A percentile compares a stretch with the other conserved stretches of the same genome.
These are phyloP conservation scores for Hippocampus guttulatus DNA, from an alignment of 2,113 vertebrate genomes.

Conservation along the genomic window DNA sequence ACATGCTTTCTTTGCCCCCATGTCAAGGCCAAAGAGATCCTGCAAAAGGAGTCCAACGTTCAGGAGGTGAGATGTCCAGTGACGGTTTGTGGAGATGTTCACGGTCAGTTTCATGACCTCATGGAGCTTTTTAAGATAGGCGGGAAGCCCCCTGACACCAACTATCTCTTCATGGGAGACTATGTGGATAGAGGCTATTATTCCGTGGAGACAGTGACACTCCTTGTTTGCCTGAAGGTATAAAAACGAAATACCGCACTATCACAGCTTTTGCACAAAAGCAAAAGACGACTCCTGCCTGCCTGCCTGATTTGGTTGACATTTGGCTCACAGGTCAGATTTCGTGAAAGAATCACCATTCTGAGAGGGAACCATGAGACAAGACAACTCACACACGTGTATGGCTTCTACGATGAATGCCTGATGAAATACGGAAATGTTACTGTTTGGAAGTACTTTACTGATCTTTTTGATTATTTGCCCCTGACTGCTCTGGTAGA, in stretches of 20 bases:
- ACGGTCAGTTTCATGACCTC: constrained; percentile 75
- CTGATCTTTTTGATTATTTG: constrained; percentile 80
- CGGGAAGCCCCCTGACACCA: constrained; percentile 96
- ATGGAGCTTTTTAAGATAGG: constrained; percentile 79
- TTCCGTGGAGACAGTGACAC: constrained; percentile 93
- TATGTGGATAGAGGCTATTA: constrained; percentile 78
- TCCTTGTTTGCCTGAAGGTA: constrained; percentile 98
- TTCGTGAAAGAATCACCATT: constrained; percentile 94
- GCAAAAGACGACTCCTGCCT: neutral
- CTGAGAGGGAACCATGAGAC: constrained; percentile 96
- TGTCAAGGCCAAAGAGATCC: constrained; percentile 92
- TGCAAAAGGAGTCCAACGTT: constrained; percentile 96
- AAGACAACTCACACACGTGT: constrained; percentile 76
- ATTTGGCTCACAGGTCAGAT: constrained; percentile 79
- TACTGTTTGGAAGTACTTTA: constrained; percentile 98
- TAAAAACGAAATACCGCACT: constrained; percentile 6
- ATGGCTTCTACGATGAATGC: constrained; percentile 80
- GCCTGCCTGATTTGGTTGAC: neutral
- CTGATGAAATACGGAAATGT: constrained; percentile 96
- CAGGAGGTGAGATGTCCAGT: constrained; percentile 97
- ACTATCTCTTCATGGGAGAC: constrained; percentile 90
- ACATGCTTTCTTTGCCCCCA: constrained; percentile 6
- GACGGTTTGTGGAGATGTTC: constrained; percentile 82
- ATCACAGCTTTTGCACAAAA: neutral
- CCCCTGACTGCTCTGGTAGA: constrained; percentile 95